Percentiles rank a stretch among this genome's conserved stretches.
phyloP scores from a whole-genome alignment of 1,140 invertebrate species.

The Drosophila orena region DNA sequence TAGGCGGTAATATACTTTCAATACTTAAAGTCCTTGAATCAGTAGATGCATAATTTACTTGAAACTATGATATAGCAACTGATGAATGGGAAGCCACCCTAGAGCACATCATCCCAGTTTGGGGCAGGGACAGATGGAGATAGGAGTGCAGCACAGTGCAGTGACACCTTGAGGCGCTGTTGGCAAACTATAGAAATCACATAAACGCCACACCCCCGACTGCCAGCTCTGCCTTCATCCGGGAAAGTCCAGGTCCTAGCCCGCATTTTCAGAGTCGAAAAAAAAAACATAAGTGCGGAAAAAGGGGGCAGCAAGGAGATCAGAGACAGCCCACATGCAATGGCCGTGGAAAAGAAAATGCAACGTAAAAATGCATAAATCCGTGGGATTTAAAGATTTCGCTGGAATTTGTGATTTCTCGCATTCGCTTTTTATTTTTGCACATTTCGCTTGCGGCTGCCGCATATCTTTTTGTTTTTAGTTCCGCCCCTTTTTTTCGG shows the following conservation, averaged over 20 bases:
- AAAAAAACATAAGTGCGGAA: slow-evolving; percentile 35
- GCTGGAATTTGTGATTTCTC: slow-evolving; percentile 80
- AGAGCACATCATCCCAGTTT: slow-evolving; percentile 1
- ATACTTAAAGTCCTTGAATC: too few species aligned
- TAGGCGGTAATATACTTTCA: too few species aligned
- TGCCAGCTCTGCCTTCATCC: not conserved
- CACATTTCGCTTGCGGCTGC: slow-evolving; percentile 52
- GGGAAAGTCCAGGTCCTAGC: slow-evolving; percentile 20
- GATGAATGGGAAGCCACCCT: slow-evolving; percentile 9
- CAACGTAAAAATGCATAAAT: slow-evolving; percentile 83
- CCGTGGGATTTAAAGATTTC: slow-evolving; percentile 79
- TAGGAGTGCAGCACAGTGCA: slow-evolving; percentile 36
- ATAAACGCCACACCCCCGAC: slow-evolving; percentile 52
- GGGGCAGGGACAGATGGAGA: slow-evolving; percentile 35
- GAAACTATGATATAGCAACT: too few species aligned
- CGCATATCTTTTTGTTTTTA: slow-evolving; percentile 56
- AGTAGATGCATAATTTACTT: too few species aligned
- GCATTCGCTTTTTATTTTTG: slow-evolving; percentile 72
- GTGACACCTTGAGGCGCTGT: slow-evolving; percentile 74
- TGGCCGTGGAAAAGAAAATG: slow-evolving; percentile 49
- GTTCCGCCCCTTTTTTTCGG: slow-evolving; percentile 10
- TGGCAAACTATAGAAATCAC: slow-evolving; percentile 78
- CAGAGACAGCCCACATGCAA: slow-evolving; percentile 48
- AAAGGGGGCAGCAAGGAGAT: slow-evolving; percentile 14
- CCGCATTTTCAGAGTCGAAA: slow-evolving; percentile 60